A percentile compares a stretch with the other conserved stretches of the same genome.
phyloP scores from a whole-genome alignment of 2,888 invertebrate genomes.

The Halocaridina rubra region DNA sequence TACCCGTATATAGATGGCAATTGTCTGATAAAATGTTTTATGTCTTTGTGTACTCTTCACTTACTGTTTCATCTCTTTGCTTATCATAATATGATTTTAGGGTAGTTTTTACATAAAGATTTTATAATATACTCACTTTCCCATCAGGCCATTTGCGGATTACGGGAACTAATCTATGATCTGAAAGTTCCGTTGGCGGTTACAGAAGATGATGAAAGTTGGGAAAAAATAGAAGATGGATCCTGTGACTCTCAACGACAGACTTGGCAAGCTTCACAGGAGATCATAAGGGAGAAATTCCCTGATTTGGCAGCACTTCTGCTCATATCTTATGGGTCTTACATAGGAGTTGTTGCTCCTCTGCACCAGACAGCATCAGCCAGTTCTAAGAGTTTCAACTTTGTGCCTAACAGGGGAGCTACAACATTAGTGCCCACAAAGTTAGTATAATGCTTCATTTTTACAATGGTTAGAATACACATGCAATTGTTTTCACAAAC shows the following conservation, averaged over 20 bases:
- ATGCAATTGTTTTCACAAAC: too few species aligned
- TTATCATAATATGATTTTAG: too few species aligned
- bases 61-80: too few species aligned
- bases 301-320: conserved; percentile 50
- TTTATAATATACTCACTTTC: too few species aligned
- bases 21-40: too few species aligned
- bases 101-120: too few species aligned
- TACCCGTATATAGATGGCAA: too few species aligned
- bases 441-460: conserved; percentile 36
- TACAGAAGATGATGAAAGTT: conserved; percentile 20
- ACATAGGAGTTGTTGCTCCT: conserved; percentile 60
- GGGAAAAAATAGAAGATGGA: conserved; percentile 33
- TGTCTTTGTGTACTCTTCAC: too few species aligned
- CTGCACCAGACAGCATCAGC: conserved; percentile 51
- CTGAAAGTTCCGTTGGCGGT: background rate
- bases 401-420: conserved; percentile 61
- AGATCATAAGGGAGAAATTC: conserved; percentile 42
- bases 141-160: conserved; percentile 42
- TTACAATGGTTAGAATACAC: too few species aligned
- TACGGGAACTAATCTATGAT: conserved; percentile 39
- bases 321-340: conserved; percentile 54
- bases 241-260: background rate
- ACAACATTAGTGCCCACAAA: conserved; percentile 60
- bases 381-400: conserved; percentile 50
- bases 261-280: conserved; percentile 10